A percentile compares a stretch with the other conserved stretches of the same genome.
phyloP scores from a whole-genome alignment of 2,888 invertebrate genomes.

The Leucozona laternaria region DNA sequence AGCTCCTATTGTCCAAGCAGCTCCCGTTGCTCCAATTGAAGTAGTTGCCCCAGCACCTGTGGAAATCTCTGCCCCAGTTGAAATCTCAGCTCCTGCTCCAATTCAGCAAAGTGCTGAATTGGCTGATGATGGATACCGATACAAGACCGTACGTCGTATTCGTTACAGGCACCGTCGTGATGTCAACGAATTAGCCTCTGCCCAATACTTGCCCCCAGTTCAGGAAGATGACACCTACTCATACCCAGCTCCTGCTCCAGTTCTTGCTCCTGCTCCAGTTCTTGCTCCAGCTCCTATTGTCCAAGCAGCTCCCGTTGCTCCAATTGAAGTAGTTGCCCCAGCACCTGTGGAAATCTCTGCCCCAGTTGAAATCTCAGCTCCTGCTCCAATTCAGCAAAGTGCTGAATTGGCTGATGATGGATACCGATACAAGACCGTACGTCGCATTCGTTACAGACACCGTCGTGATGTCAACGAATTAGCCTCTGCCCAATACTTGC shows the following conservation, averaged over 20 bases:
- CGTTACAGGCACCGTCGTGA: conserved; percentile 79
- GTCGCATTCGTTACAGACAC: conserved; percentile 56
- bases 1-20: too few relatives aligned
- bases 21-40: background rate
- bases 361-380: conserved; percentile 6
- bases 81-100: conserved; percentile 12
- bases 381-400: background rate
- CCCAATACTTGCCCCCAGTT: conserved; percentile 78
- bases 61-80: conserved; percentile 25
- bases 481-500: conserved; percentile 56
- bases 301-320: conserved; percentile 13
- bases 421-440: conserved; percentile 73
- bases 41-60: too few relatives aligned
- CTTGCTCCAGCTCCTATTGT: background rate
- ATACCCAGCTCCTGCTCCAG: conserved; percentile 16
- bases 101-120: conserved; percentile 15
- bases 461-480: conserved; percentile 79
- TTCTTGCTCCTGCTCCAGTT: background rate
- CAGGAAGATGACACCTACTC: conserved; percentile 25
- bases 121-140: conserved; percentile 77
- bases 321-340: background rate
- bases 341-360: background rate
- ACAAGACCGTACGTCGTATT: conserved; percentile 75
- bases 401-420: conserved; percentile 53
- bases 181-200: conserved; percentile 79